Percentiles rank a stretch among this genome's conserved stretches.
Conservation (phyloP, 2,113 vertebrate species). For the Rhabdomys dilectus region DNA sequence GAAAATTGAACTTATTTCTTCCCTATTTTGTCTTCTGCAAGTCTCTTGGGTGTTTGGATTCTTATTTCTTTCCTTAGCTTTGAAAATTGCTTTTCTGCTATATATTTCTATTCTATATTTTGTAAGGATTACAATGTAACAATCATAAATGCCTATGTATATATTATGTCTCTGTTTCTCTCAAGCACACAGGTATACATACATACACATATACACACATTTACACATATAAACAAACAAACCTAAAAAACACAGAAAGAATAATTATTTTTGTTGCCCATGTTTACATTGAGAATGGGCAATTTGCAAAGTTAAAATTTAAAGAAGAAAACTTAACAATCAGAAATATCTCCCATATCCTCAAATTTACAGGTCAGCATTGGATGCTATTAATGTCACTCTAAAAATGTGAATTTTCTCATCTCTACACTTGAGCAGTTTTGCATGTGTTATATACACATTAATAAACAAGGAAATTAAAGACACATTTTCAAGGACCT, state of each 20-base stretch:
- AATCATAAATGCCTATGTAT: neutral
- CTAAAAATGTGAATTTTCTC: neutral
- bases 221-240: neutral
- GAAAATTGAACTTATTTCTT: too few species aligned
- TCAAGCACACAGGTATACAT: neutral
- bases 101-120: neutral
- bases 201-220: neutral
- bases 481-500: neutral
- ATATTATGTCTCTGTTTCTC: neutral
- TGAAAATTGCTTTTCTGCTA: neutral
- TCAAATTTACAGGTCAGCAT: neutral
- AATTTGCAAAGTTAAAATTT: neutral
- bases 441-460: too few species aligned
- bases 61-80: neutral
- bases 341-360: neutral
- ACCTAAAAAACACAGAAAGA: neutral
- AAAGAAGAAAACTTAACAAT: neutral
- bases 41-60: neutral
- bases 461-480: neutral
- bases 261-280: neutral
- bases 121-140: neutral
- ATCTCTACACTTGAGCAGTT: too few species aligned
- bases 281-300: neutral
- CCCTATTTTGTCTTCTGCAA: neutral
- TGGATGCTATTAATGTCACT: neutral